A percentile compares a stretch with the other conserved stretches of the same genome.
phyloP scores from a whole-genome alignment of 2,113 vertebrate species.

The Chloropsis hardwickii region DNA sequence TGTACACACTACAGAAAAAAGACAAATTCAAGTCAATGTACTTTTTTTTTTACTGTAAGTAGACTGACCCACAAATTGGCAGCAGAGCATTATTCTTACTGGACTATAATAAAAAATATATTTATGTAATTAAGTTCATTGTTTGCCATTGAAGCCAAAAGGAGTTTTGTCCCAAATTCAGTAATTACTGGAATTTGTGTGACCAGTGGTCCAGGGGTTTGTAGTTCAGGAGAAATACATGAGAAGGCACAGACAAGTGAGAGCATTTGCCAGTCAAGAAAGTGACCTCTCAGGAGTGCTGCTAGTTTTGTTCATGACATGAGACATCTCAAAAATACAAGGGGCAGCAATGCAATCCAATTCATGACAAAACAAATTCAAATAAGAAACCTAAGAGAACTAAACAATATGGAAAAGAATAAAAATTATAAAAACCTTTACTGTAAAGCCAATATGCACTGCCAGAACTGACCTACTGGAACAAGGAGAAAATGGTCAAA shows the following conservation, averaged over 20 bases:
- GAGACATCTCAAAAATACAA: background rate
- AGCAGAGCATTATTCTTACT: background rate
- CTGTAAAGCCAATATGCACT: background rate
- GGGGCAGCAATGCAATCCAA: background rate
- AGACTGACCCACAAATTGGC: background rate
- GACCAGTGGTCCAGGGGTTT: background rate
- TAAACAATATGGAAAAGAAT: background rate
- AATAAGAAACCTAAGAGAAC: background rate
- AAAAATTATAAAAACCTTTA: background rate
- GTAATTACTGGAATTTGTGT: background rate
- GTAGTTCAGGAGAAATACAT: background rate
- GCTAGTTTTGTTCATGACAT: background rate
- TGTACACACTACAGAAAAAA: background rate
- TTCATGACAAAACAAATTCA: background rate
- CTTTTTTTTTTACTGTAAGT: accelerated
- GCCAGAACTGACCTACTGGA: background rate
- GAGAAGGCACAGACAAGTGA: background rate
- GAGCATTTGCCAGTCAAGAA: background rate
- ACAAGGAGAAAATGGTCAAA: background rate
- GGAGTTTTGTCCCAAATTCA: background rate
- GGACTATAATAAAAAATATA: background rate
- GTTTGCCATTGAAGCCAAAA: background rate
- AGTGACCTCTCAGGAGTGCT: background rate
- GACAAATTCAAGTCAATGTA: background rate
- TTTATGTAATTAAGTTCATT: background rate